Conservation (phyloP, 2,888 invertebrate species). For the Caenorhabditis drosophilae region DNA sequence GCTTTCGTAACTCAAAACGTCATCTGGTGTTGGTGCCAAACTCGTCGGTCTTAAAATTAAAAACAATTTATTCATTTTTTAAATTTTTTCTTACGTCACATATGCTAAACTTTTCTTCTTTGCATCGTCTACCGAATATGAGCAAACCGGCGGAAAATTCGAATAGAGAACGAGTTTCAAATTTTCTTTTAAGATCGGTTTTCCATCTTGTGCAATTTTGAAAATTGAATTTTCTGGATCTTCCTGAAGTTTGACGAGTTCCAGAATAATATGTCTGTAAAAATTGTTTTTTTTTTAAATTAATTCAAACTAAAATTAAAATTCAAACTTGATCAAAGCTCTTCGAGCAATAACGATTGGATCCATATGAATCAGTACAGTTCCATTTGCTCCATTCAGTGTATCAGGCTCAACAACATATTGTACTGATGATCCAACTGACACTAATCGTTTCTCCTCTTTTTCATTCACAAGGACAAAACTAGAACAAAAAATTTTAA, state of each 20-base stretch:
- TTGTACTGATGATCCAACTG: constrained; percentile 13
- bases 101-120: constrained; percentile 9
- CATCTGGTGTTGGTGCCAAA: constrained; percentile 6
- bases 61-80: neutral
- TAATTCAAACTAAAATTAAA: no score
- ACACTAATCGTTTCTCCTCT: constrained; percentile 35
- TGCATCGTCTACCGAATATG: constrained; percentile 10
- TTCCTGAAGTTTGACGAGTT: constrained; percentile 4
- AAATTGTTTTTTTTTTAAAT: no score
- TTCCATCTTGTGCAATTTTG: constrained; percentile 17
- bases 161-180: constrained; percentile 26
- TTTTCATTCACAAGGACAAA: constrained; percentile 44
- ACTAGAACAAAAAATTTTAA: constrained; percentile 21
- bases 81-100: constrained; percentile 14
- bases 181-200: constrained; percentile 19
- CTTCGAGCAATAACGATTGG: constrained; percentile 43
- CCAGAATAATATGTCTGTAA: constrained; percentile 16
- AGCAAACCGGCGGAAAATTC: constrained; percentile 22
- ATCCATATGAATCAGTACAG: constrained; percentile 29
- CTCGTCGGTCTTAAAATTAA: constrained; percentile 16
- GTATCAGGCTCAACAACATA: constrained; percentile 22
- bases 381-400: constrained; percentile 28
- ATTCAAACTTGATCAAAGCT: constrained; percentile 20
- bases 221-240: constrained; percentile 18
- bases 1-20: constrained; percentile 14